Percentiles rank a stretch among this genome's conserved stretches.
These are phyloP conservation scores for Drosophila emarginata DNA, from an alignment of 2,888 invertebrate genomes.

Conservation along the genomic window DNA sequence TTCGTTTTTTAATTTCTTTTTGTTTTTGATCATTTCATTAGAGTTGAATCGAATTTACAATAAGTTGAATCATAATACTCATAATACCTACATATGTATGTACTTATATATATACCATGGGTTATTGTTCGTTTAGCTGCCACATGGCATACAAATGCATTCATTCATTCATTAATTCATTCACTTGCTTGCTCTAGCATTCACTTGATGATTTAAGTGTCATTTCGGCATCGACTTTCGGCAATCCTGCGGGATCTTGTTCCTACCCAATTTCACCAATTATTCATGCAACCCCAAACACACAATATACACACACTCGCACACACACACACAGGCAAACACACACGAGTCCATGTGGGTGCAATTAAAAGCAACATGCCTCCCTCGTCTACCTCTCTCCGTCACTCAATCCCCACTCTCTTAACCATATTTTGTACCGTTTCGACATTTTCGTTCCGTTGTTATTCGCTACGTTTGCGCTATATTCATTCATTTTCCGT, in stretches of 20 bases:
- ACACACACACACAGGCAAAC: not conserved
- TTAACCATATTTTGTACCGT: conserved; percentile 3
- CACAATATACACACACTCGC: conserved; percentile 27
- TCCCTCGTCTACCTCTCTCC: conserved; percentile 10
- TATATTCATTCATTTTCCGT: conserved; percentile 49
- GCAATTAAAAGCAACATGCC: conserved; percentile 42
- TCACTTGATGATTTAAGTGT: conserved; percentile 43
- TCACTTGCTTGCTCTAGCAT: not conserved
- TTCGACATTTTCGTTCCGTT: conserved; percentile 15
- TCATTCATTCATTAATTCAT: conserved; percentile 35
- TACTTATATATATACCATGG: no score
- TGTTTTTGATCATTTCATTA: no score
- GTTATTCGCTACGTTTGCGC: conserved; percentile 51
- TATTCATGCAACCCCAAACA: conserved; percentile 64
- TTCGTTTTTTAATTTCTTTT: no score
- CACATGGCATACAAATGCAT: conserved; percentile 11
- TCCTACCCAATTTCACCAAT: conserved; percentile 47
- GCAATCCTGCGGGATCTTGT: conserved; percentile 37
- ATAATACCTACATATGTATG: no score
- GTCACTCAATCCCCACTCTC: conserved; percentile 9
- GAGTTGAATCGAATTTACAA: not conserved
- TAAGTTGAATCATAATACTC: no score
- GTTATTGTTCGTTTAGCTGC: not conserved
- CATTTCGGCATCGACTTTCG: conserved; percentile 46
- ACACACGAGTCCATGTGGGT: conserved; percentile 30